Evolutionary conservation across 2,888 invertebrate species (phyloP).

Genomic region (Drosophila paracracens): DNA sequence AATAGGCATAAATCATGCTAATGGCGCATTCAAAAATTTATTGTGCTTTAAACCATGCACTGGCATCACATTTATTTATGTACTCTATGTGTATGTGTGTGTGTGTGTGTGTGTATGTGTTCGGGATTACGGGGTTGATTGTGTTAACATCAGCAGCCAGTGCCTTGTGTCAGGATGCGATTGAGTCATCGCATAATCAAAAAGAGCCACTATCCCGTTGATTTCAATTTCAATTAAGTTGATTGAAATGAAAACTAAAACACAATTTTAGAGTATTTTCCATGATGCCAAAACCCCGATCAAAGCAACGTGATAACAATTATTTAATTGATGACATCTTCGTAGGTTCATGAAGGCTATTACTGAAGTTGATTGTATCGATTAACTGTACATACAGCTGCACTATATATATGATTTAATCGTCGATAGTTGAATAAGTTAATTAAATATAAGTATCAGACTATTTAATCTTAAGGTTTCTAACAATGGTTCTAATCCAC

Average conservation of each 20-base stretch:
- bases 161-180: constrained; percentile 1
- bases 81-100: constrained; percentile 46
- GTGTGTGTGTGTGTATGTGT: constrained; percentile 24
- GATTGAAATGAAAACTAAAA: constrained; percentile 48
- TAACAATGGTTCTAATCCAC: too few species aligned
- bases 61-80: constrained; percentile 64
- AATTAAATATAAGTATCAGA: neutral
- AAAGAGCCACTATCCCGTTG: neutral
- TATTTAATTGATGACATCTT: neutral
- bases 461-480: neutral
- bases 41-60: constrained; percentile 72
- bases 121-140: constrained; percentile 37
- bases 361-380: neutral
- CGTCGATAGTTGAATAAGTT: neutral
- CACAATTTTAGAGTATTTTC: neutral
- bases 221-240: constrained; percentile 68
- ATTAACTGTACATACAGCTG: neutral
- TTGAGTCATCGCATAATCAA: constrained; percentile 39
- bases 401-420: neutral
- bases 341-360: neutral
- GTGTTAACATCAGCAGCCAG: constrained; percentile 20
- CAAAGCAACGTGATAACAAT: neutral
- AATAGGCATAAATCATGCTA: constrained; percentile 81
- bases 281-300: neutral
- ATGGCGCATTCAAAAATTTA: constrained; percentile 81